Base-by-base conservation (phyloP, 2,797 vertebrate species). In the Cossypha heuglini region DNA sequence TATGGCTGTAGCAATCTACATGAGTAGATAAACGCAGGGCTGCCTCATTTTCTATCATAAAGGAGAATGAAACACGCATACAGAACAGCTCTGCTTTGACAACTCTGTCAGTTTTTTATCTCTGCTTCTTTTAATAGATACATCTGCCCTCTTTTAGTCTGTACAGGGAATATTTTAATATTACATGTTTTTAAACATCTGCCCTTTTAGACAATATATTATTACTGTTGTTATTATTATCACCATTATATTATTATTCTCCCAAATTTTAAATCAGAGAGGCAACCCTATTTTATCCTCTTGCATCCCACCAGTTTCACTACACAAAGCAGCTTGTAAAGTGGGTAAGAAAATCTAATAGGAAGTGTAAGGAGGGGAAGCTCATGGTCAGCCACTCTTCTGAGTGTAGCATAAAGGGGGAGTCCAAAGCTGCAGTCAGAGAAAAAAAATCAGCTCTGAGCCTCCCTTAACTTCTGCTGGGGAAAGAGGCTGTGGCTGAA, bases 41-140 rank as follows among this genome's bases (percentile, higher is more conserved):
- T 89, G 78, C 38, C 78, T 94, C 74, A 46, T 94, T 95, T 93
- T 76, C 51, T 63, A 7, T 76, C 68, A 54, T 61, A 74, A 92
- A 85, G 77, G 31, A 42, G 37, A 89, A 91, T 1, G 4, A 94
- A 92, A 73, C 42, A 37, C 0, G 1, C 54, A 80, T 52, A 77
- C 1, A 10, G 46, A 95, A 90, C 68, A 92, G 61, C 25, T 80
- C 80, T 67, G 75, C 76, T 95, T 83, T 96, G 85, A 94, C 84
- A 88, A 45, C 10, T 51, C 28, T 71, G 38, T 68, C 85, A 91
- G 75, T 25, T 93, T 91, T 94, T 94, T 74, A 13, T 87, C 54
- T 91, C 38, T 87, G 40, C 37, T 93, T 89, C 77, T 92, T 94
- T 94, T 91, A 92, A 83, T 54, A 91, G 84, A 73, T 61, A 61